Percentiles rank a stretch among this genome's conserved stretches.
These are phyloP conservation scores for Cavia aperea DNA, from an alignment of 2,113 vertebrate genomes.

Conservation along the genomic window DNA sequence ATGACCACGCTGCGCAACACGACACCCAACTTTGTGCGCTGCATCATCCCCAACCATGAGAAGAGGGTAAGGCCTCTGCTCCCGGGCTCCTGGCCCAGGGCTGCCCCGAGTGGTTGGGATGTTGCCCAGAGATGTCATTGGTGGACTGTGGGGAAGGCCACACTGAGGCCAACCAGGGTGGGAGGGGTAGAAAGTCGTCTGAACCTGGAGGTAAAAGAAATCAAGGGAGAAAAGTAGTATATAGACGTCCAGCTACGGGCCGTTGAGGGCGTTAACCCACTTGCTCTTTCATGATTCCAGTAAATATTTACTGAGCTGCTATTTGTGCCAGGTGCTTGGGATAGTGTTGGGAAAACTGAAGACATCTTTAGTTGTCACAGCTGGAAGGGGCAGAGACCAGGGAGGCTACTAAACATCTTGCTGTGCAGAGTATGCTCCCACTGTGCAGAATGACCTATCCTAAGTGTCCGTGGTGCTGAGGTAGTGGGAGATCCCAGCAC, in stretches of 20 bases:
- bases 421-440: not conserved
- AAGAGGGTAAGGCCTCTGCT: conserved; percentile 81
- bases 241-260: not conserved
- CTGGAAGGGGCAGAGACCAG: not conserved
- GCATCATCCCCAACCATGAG: conserved; percentile 98
- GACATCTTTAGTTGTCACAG: not conserved
- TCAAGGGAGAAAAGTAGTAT: not conserved
- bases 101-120: rapidly evolving
- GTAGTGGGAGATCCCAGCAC: rapidly evolving
- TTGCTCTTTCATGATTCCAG: too few relatives aligned
- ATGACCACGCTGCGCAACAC: conserved; percentile 97
- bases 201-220: not conserved
- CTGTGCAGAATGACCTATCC: not conserved
- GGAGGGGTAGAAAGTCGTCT: not conserved
- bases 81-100: not conserved
- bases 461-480: not conserved
- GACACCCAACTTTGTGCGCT: conserved; percentile 96
- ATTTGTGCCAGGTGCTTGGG: not conserved
- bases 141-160: not conserved
- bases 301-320: not conserved
- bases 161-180: rapidly evolving
- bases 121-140: rapidly evolving
- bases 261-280: not conserved
- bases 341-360: not conserved
- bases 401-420: not conserved